Evolutionary conservation across 2,888 invertebrate genomes (phyloP), one percentile per base, ranked within the genome.

Genomic region (Dusona sp.): DNA sequence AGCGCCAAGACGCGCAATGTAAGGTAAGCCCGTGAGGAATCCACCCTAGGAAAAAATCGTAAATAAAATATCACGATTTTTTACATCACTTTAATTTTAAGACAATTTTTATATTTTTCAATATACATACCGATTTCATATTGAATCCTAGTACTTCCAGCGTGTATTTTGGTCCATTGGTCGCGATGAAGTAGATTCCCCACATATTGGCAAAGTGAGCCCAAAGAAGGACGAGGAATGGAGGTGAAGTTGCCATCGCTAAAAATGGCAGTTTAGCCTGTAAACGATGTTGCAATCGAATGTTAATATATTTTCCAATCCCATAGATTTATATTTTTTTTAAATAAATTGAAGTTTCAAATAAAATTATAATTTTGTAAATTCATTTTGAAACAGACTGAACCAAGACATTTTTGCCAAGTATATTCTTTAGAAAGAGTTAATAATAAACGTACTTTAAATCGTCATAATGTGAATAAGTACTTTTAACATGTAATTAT

Each of bases 161-260:
- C 89, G 97, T 96, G 92, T 97, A 97, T 90, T 97, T 97, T 0
- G 97, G 97, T 6, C 97, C 97, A 64, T 97, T 97, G 0, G 97
- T 97, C 93, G 97, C 95, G 75, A 97, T 95, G 91, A 97, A 97
- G 92, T 97, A 97, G 73, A 97, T 94, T 3, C 97, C 97, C 97
- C 97, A 97, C 92, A 97, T 95, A 90, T 97, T 97, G 42, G 97
- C 97, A 91, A 96, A 97, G 90, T 97, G 97, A 22, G 97, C 94
- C 70, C 97, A 93, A 6, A 95, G 89, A 91, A 97, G 94, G 0
- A 96, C 96, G 94, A 96, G 95, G 93, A 97, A 97, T 42, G 97
- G 97, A 64, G 96, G 88, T 0, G 97, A 97, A 3, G 95, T 93
- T 7, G 95, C 88, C 70, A 97, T 96, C 38, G 95, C 94, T 90